Base-by-base conservation (phyloP, 2,888 invertebrate genomes). In the Drosophila helvetica region DNA sequence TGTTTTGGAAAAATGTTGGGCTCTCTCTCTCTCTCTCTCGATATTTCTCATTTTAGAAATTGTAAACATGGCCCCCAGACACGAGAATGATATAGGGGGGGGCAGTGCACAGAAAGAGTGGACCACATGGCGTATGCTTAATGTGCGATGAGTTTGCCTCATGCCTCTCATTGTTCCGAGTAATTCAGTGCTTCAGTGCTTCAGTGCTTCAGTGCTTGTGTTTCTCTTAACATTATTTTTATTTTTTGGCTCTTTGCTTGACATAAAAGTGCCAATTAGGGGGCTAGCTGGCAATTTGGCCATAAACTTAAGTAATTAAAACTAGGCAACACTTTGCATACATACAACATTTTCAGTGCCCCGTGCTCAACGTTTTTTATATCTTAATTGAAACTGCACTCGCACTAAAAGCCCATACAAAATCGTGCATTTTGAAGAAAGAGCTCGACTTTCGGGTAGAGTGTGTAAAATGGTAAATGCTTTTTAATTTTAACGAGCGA, bases 261-360 rank as follows among this genome's bases (percentile, higher is more conserved):
- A 72, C 82, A 82, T 79, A 76, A 83, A 83, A 85, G 72, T 82
- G 79, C 70, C 85, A 83, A 83, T 84, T 83, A 83, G 66, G 63
- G 67, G 64, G 65, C 9, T 71, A 61, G 65, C 8, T 22, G n/a
- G 22, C 19, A 55, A 55, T 61, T 50, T 48, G 63, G 57, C 60
- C 69, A 76, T 85, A 76, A 85, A 83, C 64, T 80, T 78, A 73
- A 80, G 83, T 85, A 82, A 85, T 82, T 85, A 83, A 85, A 79
- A 69, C 63, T 38, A 52, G 38, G 67, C 52, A 74, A 70, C 73
- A 64, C 58, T 82, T 74, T 80, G 62, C 75, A 63, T 74, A 71
- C 27, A 2, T 9, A 27, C 30, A 27, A 30, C 30, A 30, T 3
- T 0, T 30, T 8, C 10, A 15, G 45, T 46, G 52, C 33, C 33